phyloP scores from a whole-genome alignment of 2,113 vertebrate species.

The Trogon surrucura region DNA sequence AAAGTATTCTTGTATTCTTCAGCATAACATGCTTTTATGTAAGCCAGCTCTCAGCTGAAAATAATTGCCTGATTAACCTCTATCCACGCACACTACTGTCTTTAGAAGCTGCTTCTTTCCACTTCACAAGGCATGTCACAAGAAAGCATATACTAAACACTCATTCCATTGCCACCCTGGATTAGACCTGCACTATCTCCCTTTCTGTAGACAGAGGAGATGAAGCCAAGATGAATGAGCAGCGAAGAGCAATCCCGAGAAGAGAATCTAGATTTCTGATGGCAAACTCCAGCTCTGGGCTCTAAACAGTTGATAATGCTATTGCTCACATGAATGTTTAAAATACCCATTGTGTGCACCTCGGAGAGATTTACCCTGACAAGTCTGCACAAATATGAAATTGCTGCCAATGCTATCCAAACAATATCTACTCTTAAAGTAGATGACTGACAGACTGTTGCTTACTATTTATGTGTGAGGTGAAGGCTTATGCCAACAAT shows the following conservation, averaged over 20 bases:
- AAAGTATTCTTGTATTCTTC: background rate
- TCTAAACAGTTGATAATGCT: background rate
- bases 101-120: background rate
- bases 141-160: background rate
- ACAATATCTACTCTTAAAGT: background rate
- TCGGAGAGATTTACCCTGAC: background rate
- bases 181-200: background rate
- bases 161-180: background rate
- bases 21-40: background rate
- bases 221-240: background rate
- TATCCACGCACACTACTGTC: no score
- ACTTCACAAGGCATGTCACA: background rate
- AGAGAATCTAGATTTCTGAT: background rate
- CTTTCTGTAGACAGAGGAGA: background rate
- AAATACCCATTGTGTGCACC: background rate
- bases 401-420: background rate
- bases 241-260: background rate
- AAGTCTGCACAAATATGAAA: background rate
- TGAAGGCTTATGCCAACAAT: constrained; percentile 43
- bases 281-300: background rate
- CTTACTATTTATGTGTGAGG: background rate
- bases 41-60: background rate
- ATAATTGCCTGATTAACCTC: background rate
- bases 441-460: constrained; percentile 22
- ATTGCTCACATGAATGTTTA: background rate